Evolutionary conservation across 2,797 vertebrate genomes (phyloP), one percentile per base, ranked within the genome.

Genomic region (Pseudocheirus occidentalis): DNA sequence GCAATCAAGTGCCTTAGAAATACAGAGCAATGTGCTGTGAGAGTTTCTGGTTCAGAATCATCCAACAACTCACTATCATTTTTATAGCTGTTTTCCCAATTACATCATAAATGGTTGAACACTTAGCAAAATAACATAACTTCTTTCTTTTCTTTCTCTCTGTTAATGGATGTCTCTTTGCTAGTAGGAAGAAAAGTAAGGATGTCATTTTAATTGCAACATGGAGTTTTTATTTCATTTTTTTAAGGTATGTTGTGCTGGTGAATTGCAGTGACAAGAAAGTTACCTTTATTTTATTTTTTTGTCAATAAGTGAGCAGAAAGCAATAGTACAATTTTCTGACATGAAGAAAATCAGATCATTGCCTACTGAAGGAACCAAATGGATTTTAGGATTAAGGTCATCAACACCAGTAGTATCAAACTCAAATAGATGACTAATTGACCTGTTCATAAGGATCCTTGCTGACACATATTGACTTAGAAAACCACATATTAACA

Each of bases 1-100:
- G 24, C 0, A 24, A 1, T 12, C 24, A 1, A 1, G 2, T 28
- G 0, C 40, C 59, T 31, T 0, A n/a, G 3, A 3, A 29, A 2
- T 0, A 0, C 21, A 0, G 55, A 91, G n/a, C 0, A 4, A 29
- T 0, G 5, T 1, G 5, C 10, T 29, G 21, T 0, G 0, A 1
- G 1, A 13, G 0, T 28, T 14, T 12, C 0, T 0, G 50, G 27
- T 10, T 34, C 14, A 6, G 28, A 31, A 3, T 5, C 13, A 4
- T 91, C 55, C 28, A 0, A 28, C 46, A n/a, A 28, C 40, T 87
- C 73, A 46, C 0, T 3, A 3, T 13, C 1, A 0, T 0, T 3
- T 13, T 3, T 1, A 5, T 0, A 16, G 92, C 27, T 40, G 24
- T 29, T 18, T 54, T 34, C 56, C 94, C 92, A 55, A 1, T 29